Base-by-base conservation (phyloP, 2,113 vertebrate species). In the Perca schrenkii region DNA sequence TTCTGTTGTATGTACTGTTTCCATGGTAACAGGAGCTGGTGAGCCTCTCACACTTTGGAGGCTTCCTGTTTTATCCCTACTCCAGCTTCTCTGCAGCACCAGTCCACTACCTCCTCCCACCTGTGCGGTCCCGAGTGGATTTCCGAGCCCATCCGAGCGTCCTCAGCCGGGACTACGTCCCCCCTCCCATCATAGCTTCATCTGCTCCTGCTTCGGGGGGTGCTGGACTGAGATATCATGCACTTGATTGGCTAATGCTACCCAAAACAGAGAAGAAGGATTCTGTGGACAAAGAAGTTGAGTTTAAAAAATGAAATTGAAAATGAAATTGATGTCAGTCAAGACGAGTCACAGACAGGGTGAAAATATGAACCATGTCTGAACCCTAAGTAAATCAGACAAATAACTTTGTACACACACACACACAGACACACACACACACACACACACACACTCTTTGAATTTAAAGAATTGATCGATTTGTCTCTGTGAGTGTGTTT, bases 21-120 rank as follows among this genome's bases (percentile, higher is more conserved):
- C 50, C 15, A 61, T 56, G 65, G 80, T 82, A 72, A 28, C 95
- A 98, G 97, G 96, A 96, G 81, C 91, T 97, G 93, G 92, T 96
- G 85, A 95, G 50, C 52, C 54, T 97, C 89, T 96, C 97, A 22
- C 96, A 95, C 0, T 95, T 96, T 34, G 83, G 88, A 61, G 88
- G 87, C 19, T 60, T 91, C 10, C 53, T 93, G 56, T 86, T 91
- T 56, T 93, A 90, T 70, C 92, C 94, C 17, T 85, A 87, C 69
- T 54, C 81, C 71, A 66, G 74, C 74, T 43, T 86, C 2, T 94
- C 96, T 0, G 94, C 52, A 90, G 6, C 94, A 91, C 74, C 96
- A 91, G 17, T 93, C 95, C 84, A 95, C 82, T 92, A 87, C 89
- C 77, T 76, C 50, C 5, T 73, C 82, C 75, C 85, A 56, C 92